Evolutionary conservation across 2,113 vertebrate genomes (phyloP).

Genomic region (Scatophagus argus): DNA sequence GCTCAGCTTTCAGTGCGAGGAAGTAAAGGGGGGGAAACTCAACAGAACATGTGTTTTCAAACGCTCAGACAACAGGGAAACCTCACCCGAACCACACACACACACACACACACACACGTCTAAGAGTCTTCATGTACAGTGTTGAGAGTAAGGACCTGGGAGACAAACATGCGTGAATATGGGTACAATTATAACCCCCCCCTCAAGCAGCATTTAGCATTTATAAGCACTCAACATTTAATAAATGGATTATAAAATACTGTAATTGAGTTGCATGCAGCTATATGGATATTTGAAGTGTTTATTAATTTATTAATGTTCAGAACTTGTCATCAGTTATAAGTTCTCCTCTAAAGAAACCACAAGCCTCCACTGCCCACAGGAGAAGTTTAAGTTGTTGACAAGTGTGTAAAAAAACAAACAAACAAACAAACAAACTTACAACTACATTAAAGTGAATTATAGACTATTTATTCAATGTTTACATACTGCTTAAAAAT

Average conservation of each 20-base stretch:
- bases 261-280: conserved; percentile 1
- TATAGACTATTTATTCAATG: conserved; percentile 7
- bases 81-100: conserved; percentile 40
- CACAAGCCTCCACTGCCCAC: not conserved
- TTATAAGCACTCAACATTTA: not conserved
- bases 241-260: conserved; percentile 33
- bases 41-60: conserved; percentile 61
- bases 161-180: conserved; percentile 32
- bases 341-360: too few species aligned
- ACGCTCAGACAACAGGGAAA: conserved; percentile 62
- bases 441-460: conserved; percentile 16
- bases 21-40: conserved; percentile 53
- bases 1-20: conserved; percentile 78
- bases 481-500: conserved; percentile 3
- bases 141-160: conserved; percentile 40
- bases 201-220: not conserved
- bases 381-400: not conserved
- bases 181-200: conserved; percentile 18
- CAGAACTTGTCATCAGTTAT: not conserved
- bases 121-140: conserved; percentile 57
- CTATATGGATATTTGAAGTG: not conserved
- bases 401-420: not conserved
- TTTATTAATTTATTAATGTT: not conserved
- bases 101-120: conserved; percentile 39
- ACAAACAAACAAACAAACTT: too few species aligned